Base-by-base conservation (phyloP, 2,113 vertebrate genomes). In the Myrmecobius fasciatus region DNA sequence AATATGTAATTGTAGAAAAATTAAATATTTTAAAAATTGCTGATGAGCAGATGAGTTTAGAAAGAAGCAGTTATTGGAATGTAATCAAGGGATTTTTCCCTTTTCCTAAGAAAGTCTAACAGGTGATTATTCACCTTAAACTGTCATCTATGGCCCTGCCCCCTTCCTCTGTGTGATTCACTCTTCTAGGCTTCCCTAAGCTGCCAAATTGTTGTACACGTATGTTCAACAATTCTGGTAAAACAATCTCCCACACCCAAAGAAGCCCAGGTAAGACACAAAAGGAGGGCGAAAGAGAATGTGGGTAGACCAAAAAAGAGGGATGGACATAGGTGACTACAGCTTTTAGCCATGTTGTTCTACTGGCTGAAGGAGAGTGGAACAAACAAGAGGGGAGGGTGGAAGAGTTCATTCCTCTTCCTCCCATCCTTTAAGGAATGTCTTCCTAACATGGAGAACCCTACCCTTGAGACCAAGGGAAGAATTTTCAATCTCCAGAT, bases 71-170 rank as follows among this genome's bases (percentile, higher is more conserved):
- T 91, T 93, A 25, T 51, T 49, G 48, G 48, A 52, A 56, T 67
- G 3, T 51, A n/a, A n/a, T 26, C 49, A 46, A 56, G 36, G 48
- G 88, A 92, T 2, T 0, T 90, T 94, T 92, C 54, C 89, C n/a
- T 49, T 95, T 93, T 52, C 89, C n/a, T 49, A 52, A 75, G 53
- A 53, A 93, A 89, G 53, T 91, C 3, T n/a, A 14, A 89, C 89
- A 52, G 92, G 67, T 91, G 43, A 60, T 25, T 2, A 49, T 49
- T 49, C 49, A 49, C 31, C 31, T 49, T 52, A 54, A 67, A 31
- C 60, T 67, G 11, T 36, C 60, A 43, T 25, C 47, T 8, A 10
- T 46, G 48, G 52, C 28, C 52, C 49, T 2, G 54, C 91, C 22
- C 11, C 2, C 20, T 36, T 60, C 26, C 25, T 17, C 7, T 83